Evolutionary conservation across 2,888 invertebrate genomes (phyloP).

Genomic region (Caenorhabditis panamensis): DNA sequence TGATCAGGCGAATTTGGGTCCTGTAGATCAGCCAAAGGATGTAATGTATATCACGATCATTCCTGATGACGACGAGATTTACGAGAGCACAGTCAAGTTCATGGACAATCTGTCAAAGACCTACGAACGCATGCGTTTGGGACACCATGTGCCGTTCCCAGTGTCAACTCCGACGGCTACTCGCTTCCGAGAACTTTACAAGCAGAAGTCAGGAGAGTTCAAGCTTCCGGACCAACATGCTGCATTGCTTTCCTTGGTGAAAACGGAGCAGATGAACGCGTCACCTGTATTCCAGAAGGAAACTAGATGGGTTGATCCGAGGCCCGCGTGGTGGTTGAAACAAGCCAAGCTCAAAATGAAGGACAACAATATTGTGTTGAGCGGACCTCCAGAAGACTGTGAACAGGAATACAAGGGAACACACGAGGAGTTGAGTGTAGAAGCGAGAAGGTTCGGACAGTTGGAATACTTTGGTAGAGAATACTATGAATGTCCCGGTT

Average conservation of each 20-base stretch:
- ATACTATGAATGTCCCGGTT: constrained; percentile 6
- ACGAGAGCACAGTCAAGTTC: constrained; percentile 85
- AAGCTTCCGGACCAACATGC: constrained; percentile 10
- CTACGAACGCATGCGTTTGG: constrained; percentile 93
- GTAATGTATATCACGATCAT: constrained; percentile 95
- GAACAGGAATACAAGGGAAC: neutral
- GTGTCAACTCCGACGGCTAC: constrained; percentile 38
- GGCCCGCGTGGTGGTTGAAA: constrained; percentile 4
- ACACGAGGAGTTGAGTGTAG: neutral
- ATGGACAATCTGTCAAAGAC: constrained; percentile 71
- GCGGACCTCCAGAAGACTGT: neutral
- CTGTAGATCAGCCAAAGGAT: constrained; percentile 94
- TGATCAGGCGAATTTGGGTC: constrained; percentile 88
- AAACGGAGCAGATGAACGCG: neutral
- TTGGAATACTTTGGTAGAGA: neutral
- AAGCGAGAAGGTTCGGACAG: neutral
- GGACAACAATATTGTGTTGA: neutral
- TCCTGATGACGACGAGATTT: constrained; percentile 91
- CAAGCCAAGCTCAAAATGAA: neutral
- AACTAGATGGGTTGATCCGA: neutral
- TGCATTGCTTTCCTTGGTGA: neutral
- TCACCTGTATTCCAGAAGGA: neutral
- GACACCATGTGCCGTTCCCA: constrained; percentile 91
- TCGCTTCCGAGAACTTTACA: constrained; percentile 5
- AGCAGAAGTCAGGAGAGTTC: neutral